phyloP scores from a whole-genome alignment of 2,797 vertebrate species.

The Pipistrellus pygmaeus region DNA sequence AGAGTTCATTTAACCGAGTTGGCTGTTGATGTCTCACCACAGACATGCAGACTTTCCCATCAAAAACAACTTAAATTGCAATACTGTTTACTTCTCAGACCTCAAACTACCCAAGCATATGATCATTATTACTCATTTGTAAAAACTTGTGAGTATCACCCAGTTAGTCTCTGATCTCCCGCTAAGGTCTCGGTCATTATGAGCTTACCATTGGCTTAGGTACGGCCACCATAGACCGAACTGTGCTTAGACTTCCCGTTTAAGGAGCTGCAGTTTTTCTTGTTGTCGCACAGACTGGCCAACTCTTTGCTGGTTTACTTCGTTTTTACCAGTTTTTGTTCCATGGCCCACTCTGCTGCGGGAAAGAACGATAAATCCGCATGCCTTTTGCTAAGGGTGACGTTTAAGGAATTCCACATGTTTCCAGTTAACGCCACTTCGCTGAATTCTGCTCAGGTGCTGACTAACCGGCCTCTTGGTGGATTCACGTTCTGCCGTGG shows the following conservation, averaged over 20 bases:
- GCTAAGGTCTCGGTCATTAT: not conserved
- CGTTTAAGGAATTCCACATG: not conserved
- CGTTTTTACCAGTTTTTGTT: not conserved
- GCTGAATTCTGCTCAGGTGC: not conserved
- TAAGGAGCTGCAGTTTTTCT: not conserved
- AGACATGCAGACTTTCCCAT: not conserved
- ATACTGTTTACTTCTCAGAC: not conserved
- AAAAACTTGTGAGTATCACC: not conserved
- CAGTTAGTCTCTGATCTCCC: not conserved
- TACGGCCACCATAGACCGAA: not conserved
- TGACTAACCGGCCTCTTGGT: not conserved
- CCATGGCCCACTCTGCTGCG: not conserved
- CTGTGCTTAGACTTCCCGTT: not conserved
- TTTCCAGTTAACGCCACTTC: not conserved
- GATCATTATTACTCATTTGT: not conserved
- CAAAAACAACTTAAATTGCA: not conserved
- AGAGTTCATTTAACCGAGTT: not conserved
- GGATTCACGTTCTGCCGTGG: not conserved
- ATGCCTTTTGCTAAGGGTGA: not conserved
- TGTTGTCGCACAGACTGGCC: not conserved
- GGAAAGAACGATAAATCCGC: not conserved
- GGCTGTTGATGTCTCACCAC: not conserved
- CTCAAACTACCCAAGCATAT: not conserved
- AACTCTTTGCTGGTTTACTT: constrained; percentile 17
- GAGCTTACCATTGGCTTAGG: not conserved